These are phyloP conservation scores for Salvelinus sp. DNA, from an alignment of 2,113 vertebrate species.

Conservation along the genomic window DNA sequence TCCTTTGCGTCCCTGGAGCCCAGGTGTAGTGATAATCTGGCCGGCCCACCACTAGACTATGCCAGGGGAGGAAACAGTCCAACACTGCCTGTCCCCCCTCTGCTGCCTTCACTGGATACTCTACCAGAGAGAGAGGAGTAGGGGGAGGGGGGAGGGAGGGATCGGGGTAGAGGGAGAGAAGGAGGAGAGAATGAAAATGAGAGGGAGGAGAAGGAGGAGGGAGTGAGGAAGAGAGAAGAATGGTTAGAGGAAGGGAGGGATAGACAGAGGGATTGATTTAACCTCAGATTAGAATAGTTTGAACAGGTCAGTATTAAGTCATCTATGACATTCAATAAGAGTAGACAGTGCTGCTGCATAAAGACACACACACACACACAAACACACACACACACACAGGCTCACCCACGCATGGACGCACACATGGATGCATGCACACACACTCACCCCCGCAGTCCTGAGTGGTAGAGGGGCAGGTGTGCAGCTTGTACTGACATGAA, in stretches of 20 bases:
- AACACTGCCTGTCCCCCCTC: conserved; percentile 66
- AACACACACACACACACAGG: conserved; percentile 9
- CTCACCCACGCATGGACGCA: neutral
- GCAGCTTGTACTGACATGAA: conserved; percentile 58
- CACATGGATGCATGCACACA: neutral
- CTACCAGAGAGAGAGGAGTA: conserved; percentile 41
- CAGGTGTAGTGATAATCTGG: conserved; percentile 66
- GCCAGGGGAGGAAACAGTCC: conserved; percentile 73
- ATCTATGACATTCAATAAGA: conserved; percentile 33
- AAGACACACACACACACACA: neutral
- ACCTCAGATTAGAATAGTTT: conserved; percentile 2
- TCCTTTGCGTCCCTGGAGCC: conserved; percentile 37
- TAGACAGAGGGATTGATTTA: conserved; percentile 5
- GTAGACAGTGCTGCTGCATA: too few relatives aligned
- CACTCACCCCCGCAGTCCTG: conserved; percentile 66
- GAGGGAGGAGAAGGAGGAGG: too few relatives aligned
- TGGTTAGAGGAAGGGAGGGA: neutral
- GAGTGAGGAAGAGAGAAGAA: too few relatives aligned
- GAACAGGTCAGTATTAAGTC: conserved; percentile 35
- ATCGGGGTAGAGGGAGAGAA: neutral
- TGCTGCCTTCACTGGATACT: conserved; percentile 48
- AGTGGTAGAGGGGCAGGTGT: conserved; percentile 58
- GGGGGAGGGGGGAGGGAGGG: conserved; percentile 1
- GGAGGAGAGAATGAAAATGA: too few relatives aligned
- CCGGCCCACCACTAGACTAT: conserved; percentile 55